Percentiles rank a stretch among this genome's conserved stretches.
phyloP scores from a whole-genome alignment of 2,888 invertebrate genomes.

The Napeogenes sylphis region DNA sequence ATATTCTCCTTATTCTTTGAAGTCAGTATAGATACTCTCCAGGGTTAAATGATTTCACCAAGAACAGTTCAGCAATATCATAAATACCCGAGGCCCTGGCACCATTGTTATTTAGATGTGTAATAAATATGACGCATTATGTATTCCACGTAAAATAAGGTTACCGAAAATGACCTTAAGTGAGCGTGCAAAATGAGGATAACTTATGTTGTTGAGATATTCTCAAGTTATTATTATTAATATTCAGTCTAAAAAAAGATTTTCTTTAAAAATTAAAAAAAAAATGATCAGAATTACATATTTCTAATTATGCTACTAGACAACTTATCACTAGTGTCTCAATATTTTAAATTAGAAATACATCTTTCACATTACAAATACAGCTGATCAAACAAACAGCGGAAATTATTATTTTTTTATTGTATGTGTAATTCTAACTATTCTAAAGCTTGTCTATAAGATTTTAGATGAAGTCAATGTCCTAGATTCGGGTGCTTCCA shows the following conservation, averaged over 20 bases:
- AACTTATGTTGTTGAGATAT: conserved; percentile 10
- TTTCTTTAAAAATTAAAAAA: neutral
- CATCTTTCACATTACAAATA: too few relatives aligned
- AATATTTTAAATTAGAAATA: too few relatives aligned
- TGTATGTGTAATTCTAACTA: too few relatives aligned
- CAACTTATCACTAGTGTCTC: neutral
- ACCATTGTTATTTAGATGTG: conserved; percentile 28
- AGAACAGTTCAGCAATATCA: conserved; percentile 19
- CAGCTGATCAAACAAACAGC: too few relatives aligned
- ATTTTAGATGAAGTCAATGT: conserved; percentile 19
- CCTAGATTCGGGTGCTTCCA: conserved; percentile 24
- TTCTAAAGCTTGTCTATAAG: conserved; percentile 4
- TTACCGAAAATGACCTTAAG: conserved; percentile 38
- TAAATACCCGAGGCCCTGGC: conserved; percentile 34
- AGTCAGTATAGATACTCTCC: neutral
- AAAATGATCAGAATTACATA: neutral
- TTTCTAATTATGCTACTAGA: too few relatives aligned
- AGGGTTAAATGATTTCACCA: conserved; percentile 24
- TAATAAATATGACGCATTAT: conserved; percentile 36
- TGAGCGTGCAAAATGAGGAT: conserved; percentile 29
- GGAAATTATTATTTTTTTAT: too few relatives aligned
- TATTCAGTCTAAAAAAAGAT: too few relatives aligned
- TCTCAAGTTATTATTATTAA: too few relatives aligned
- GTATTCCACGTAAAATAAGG: conserved; percentile 37
- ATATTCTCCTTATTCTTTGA: too few relatives aligned